Base-by-base conservation (phyloP, 2,113 vertebrate genomes). In the Oncorhynchus tshawytscha region DNA sequence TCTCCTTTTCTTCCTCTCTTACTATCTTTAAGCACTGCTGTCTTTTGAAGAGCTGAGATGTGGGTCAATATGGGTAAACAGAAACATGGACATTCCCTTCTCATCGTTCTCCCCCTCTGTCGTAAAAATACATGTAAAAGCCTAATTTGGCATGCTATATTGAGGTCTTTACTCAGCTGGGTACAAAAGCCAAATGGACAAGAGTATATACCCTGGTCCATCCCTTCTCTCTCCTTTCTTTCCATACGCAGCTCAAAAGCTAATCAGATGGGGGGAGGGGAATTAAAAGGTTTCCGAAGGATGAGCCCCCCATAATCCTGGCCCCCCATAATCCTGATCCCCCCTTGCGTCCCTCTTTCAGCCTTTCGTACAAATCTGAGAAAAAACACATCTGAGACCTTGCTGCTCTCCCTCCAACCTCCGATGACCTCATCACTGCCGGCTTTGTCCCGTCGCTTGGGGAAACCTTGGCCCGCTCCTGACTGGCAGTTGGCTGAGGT, bases 401-500 rank as follows among this genome's bases (percentile, higher is more conserved):
- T 73, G 80, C 80, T 70, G 64, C 74, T 67, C 80, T 78, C 74
- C 76, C 75, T 62, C 71, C 76, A 78, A 75, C 69, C 87, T 80
- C 74, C 67, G 9, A 82, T 86, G 86, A 89, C 86, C 88, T 87
- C 84, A 87, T 82, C 79, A 72, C 70, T 60, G 72, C 74, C 62
- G 84, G 74, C 84, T 86, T 87, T 89, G 88, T 88, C 16, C 67
- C 31, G 80, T 85, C 77, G 79, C 86, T 81, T 72, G 15, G 72
- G 86, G 88, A 83, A 86, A 87, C 84, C 20, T 57, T 77, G 78
- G 82, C 67, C 78, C 65, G 49, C 78, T 78, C 64, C 39, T 82
- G 86, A 86, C 72, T 85, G 83, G 81, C 84, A 89, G 86, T 80
- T 86, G 81, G 81, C 83, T 78, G 82, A 73, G 72, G 39, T 45